A percentile compares a stretch with the other conserved stretches of the same genome.
These are phyloP conservation scores for Gracilinanus agilis DNA, from an alignment of 2,113 vertebrate species.

Conservation along the genomic window DNA sequence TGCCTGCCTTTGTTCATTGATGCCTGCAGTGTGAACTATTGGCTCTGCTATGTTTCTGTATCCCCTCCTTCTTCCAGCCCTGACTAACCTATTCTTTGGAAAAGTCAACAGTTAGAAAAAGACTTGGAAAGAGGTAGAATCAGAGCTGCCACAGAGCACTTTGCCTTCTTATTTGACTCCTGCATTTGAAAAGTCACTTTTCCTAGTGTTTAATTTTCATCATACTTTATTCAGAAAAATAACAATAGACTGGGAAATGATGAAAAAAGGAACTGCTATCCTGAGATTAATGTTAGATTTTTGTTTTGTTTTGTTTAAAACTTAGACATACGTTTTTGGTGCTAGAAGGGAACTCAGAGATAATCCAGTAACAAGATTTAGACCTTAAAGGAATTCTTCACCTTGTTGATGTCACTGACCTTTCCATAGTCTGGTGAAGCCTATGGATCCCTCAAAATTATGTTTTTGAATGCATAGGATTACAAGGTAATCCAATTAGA, in stretches of 20 bases:
- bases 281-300: background rate
- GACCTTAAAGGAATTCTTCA: background rate
- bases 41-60: background rate
- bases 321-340: background rate
- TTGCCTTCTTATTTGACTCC: background rate
- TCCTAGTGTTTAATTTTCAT: background rate
- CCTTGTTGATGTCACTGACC: background rate
- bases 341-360: background rate
- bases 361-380: background rate
- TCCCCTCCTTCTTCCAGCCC: background rate
- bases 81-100: background rate
- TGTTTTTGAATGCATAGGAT: background rate
- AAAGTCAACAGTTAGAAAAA: background rate
- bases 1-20: constrained; percentile 1
- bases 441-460: background rate
- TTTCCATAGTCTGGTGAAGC: background rate
- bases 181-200: background rate
- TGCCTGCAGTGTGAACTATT: background rate
- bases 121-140: background rate
- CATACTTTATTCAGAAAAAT: background rate
- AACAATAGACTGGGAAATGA: background rate
- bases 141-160: background rate
- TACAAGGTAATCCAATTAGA: background rate
- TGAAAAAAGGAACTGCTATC: background rate
- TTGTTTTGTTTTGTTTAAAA: background rate